phyloP scores from a whole-genome alignment of 2,113 vertebrate genomes.

The human (Homo sapiens) region GRCh38 chr14:26875501-26876000 shows the following conservation, averaged over 20 bases:
- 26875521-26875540: not conserved
- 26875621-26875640: not conserved
- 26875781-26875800: constrained; percentile 19
- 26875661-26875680: not conserved
- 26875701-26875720: not conserved
- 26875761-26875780: not conserved
- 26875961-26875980: not conserved
- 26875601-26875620: not conserved
- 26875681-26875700: not conserved
- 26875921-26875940: not conserved
- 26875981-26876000: not conserved
- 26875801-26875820: not conserved
- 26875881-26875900: not conserved
- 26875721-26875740: not conserved
- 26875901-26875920: not conserved
- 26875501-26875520: not conserved
- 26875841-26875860: not conserved
- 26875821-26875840: not conserved
- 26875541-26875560: not conserved
- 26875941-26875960: not conserved
- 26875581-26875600: not conserved
- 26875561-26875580: not conserved
- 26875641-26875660: not conserved
- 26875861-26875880: not conserved
- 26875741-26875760: not conserved